These are phyloP conservation scores for Trachelipus rathkii DNA, from an alignment of 1,140 invertebrate genomes.

Conservation along the genomic window DNA sequence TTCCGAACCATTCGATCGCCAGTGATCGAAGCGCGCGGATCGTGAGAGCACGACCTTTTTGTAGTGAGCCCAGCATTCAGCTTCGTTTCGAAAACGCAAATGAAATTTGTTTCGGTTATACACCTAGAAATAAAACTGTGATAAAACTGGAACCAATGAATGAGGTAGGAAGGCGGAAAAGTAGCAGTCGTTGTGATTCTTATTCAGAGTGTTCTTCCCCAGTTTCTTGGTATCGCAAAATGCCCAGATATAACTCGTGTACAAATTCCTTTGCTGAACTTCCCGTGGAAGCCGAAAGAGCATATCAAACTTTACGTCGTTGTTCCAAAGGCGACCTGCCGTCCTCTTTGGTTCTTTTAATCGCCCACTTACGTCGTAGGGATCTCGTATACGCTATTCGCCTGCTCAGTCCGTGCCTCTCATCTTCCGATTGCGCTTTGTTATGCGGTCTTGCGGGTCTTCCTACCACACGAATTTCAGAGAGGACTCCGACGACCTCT, in stretches of 20 bases:
- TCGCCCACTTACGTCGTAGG: neutral
- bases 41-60: neutral
- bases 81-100: neutral
- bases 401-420: neutral
- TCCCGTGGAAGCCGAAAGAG: neutral
- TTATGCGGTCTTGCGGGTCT: neutral
- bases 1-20: neutral
- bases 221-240: neutral
- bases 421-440: neutral
- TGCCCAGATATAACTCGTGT: no score
- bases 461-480: neutral
- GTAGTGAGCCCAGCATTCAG: neutral
- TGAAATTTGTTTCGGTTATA: neutral
- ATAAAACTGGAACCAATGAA: neutral
- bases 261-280: no score
- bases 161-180: neutral
- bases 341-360: neutral
- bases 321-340: neutral
- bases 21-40: no score
- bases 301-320: neutral
- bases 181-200: no score
- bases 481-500: neutral
- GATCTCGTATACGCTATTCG: neutral
- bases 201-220: neutral
- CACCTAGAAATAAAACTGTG: neutral